Percentiles rank a stretch among this genome's conserved stretches.
Evolutionary conservation across 2,888 invertebrate genomes (phyloP).

Genomic region (Neuroscelio doddi): DNA sequence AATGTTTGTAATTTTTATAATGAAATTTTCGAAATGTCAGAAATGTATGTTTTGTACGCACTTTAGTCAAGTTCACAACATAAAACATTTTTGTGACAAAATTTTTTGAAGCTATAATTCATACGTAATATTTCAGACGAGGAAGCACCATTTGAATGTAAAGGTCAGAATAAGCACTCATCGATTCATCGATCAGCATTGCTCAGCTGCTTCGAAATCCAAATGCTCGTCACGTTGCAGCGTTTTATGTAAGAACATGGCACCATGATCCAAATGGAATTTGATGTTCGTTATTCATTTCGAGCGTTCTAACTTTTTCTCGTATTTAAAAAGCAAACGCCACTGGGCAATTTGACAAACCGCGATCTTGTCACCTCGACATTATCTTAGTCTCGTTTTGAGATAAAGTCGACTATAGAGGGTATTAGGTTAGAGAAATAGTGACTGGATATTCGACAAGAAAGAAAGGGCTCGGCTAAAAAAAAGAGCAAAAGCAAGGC

Average conservation of each 20-base stretch:
- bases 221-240: conserved; percentile 65
- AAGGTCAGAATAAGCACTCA: conserved; percentile 22
- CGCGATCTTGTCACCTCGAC: conserved; percentile 25
- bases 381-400: no score
- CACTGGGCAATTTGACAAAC: conserved; percentile 29
- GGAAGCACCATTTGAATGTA: background rate
- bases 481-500: conserved; percentile 42
- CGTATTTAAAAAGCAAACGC: conserved; percentile 9
- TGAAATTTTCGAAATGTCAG: no score
- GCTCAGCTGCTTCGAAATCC: conserved; percentile 45
- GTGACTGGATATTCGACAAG: no score
- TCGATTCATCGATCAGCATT: conserved; percentile 49
- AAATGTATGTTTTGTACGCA: no score
- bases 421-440: no score
- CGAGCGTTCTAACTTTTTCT: conserved; percentile 18
- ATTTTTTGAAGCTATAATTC: background rate
- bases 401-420: no score
- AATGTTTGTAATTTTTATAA: no score
- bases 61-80: no score
- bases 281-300: conserved; percentile 32
- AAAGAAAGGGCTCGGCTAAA: conserved; percentile 25
- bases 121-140: conserved; percentile 4
- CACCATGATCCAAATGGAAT: conserved; percentile 29
- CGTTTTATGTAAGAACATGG: conserved; percentile 63
- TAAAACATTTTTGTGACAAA: background rate